Conservation (phyloP, 2,113 vertebrate genomes). For the Candoia aspera region DNA sequence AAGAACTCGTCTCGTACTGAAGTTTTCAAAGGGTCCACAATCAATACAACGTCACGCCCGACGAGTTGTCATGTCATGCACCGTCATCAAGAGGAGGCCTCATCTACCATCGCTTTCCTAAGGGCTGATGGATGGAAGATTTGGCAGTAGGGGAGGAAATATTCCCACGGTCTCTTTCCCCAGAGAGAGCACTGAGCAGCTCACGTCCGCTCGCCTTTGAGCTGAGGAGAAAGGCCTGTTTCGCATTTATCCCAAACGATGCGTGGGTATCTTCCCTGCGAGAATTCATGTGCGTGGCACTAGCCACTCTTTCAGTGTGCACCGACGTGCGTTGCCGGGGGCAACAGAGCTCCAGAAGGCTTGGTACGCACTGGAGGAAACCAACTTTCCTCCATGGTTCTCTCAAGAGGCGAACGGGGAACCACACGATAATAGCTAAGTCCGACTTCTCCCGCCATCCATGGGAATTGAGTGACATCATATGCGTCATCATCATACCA, state of each 20-base stretch:
- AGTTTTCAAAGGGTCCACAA: too few relatives aligned
- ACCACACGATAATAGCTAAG: neutral
- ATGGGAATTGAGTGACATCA: too few relatives aligned
- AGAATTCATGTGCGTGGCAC: neutral
- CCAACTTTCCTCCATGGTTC: neutral
- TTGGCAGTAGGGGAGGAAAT: neutral
- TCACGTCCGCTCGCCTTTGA: neutral
- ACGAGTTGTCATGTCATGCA: neutral
- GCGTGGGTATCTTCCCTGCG: neutral
- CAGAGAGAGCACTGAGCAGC: neutral
- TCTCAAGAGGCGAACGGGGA: neutral
- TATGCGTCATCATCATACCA: too few relatives aligned
- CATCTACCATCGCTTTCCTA: neutral
- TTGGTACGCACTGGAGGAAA: neutral
- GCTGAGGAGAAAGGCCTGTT: neutral
- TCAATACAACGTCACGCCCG: neutral
- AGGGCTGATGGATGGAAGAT: neutral
- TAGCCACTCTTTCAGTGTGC: neutral
- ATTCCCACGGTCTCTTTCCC: neutral
- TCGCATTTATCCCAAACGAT: neutral
- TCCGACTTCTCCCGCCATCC: neutral
- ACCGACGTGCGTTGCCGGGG: neutral
- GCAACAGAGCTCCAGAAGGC: constrained; percentile 1
- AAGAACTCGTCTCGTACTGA: too few relatives aligned
- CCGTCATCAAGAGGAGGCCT: neutral